These are phyloP conservation scores for Laterallus jamaicensis DNA, from an alignment of 2,113 vertebrate species.

Conservation along the genomic window DNA sequence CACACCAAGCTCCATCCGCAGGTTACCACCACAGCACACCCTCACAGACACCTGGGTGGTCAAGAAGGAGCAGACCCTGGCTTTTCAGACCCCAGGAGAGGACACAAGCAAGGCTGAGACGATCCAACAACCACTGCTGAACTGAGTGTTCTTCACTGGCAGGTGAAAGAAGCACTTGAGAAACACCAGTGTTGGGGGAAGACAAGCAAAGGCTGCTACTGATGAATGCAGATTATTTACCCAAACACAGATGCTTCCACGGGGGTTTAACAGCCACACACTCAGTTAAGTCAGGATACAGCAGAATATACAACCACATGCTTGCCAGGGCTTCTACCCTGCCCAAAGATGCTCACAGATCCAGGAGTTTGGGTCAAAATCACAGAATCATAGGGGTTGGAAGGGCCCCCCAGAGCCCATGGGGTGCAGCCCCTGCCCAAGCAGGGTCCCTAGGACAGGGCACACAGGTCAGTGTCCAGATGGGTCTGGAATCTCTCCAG, in stretches of 20 bases:
- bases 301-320: neutral
- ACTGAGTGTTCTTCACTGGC: neutral
- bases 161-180: neutral
- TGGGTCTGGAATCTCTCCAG: too few relatives aligned
- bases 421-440: too few relatives aligned
- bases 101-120: neutral
- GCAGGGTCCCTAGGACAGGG: too few relatives aligned
- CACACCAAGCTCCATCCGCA: accelerated
- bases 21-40: accelerated
- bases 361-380: neutral
- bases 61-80: neutral
- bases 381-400: too few relatives aligned
- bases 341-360: neutral
- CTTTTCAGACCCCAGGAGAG: neutral
- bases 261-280: neutral
- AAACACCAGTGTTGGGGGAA: accelerated
- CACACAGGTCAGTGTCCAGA: too few relatives aligned
- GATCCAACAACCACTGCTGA: accelerated
- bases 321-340: neutral
- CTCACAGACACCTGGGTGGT: neutral
- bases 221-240: neutral
- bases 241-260: neutral
- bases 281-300: neutral
- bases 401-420: too few relatives aligned
- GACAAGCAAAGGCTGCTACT: neutral